Evolutionary conservation across 1,140 invertebrate genomes (phyloP).

Genomic region (Anagrus nilaparvatae): DNA sequence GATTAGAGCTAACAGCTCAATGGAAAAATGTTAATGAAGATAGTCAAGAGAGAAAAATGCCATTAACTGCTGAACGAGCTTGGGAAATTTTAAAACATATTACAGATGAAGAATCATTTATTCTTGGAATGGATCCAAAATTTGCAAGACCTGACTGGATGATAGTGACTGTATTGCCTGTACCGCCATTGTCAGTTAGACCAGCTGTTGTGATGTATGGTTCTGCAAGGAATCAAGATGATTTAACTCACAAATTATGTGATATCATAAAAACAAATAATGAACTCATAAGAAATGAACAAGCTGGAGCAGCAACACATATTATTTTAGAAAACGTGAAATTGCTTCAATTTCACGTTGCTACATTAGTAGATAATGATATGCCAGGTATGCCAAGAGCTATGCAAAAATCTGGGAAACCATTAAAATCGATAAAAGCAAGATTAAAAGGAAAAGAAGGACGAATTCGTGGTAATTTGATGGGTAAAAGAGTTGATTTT

Average conservation of each 20-base stretch:
- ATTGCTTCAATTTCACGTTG: constrained; percentile 97
- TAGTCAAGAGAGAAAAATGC: constrained; percentile 91
- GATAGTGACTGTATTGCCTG: constrained; percentile 94
- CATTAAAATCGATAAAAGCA: constrained; percentile 94
- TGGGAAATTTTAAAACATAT: constrained; percentile 97
- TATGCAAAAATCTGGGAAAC: constrained; percentile 98
- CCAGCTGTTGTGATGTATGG: constrained; percentile 99
- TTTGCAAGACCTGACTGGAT: constrained; percentile 99
- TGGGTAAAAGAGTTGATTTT: constrained; percentile 99
- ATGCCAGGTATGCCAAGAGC: constrained; percentile 96
- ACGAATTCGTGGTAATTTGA: constrained; percentile 94
- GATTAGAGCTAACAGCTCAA: constrained; percentile 88
- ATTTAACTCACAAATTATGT: constrained; percentile 96
- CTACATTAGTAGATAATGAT: constrained; percentile 96
- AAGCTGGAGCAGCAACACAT: constrained; percentile 91
- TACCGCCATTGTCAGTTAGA: constrained; percentile 85
- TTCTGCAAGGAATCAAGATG: constrained; percentile 96
- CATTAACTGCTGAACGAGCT: constrained; percentile 86
- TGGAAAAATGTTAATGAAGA: constrained; percentile 99
- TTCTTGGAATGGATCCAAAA: constrained; percentile 92
- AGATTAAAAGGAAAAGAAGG: constrained; percentile 93
- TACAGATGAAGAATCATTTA: constrained; percentile 92
- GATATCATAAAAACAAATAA: constrained; percentile 99
- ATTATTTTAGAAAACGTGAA: constrained; percentile 95
- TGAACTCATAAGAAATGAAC: constrained; percentile 90